Conservation (phyloP, 2,888 invertebrate species). For the Drosophila koepferae region DNA sequence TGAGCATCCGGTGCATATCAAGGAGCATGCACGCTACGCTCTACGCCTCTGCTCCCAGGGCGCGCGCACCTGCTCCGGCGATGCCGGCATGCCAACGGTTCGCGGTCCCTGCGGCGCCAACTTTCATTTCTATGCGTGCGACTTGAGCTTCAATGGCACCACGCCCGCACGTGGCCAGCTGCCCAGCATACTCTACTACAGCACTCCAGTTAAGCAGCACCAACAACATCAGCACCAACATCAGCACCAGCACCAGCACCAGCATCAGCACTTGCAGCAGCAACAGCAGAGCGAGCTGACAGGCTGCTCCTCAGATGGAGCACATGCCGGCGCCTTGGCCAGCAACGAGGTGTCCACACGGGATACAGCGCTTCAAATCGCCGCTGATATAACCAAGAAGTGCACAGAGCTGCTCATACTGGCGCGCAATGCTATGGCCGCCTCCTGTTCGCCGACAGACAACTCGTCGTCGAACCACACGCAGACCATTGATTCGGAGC, state of each 20-base stretch:
- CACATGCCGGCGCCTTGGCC: constrained; percentile 3
- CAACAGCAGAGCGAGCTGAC: constrained; percentile 12
- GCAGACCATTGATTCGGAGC: constrained; percentile 85
- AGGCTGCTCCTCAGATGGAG: constrained; percentile 22
- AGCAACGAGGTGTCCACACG: constrained; percentile 81
- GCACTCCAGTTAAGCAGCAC: constrained; percentile 83
- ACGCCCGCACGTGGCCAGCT: constrained; percentile 97
- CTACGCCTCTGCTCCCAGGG: constrained; percentile 95
- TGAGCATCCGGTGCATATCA: constrained; percentile 93
- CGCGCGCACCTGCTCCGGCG: constrained; percentile 96
- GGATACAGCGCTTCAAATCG: constrained; percentile 89
- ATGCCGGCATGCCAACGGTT: constrained; percentile 94
- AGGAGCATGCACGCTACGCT: constrained; percentile 96
- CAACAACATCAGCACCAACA: constrained; percentile 42
- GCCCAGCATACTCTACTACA: constrained; percentile 93
- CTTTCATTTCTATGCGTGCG: constrained; percentile 95
- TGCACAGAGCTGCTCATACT: constrained; percentile 91
- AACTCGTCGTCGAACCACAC: constrained; percentile 85
- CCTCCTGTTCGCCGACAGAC: constrained; percentile 87
- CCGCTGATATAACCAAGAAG: constrained; percentile 91
- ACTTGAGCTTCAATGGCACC: constrained; percentile 98
- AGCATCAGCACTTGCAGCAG: background rate
- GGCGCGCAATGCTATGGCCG: constrained; percentile 89
- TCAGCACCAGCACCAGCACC: constrained; percentile 14
- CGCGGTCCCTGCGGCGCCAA: constrained; percentile 97